These are phyloP conservation scores for Pipistrellus pipistrellus DNA, from an alignment of 2,797 vertebrate genomes.

Conservation along the genomic window DNA sequence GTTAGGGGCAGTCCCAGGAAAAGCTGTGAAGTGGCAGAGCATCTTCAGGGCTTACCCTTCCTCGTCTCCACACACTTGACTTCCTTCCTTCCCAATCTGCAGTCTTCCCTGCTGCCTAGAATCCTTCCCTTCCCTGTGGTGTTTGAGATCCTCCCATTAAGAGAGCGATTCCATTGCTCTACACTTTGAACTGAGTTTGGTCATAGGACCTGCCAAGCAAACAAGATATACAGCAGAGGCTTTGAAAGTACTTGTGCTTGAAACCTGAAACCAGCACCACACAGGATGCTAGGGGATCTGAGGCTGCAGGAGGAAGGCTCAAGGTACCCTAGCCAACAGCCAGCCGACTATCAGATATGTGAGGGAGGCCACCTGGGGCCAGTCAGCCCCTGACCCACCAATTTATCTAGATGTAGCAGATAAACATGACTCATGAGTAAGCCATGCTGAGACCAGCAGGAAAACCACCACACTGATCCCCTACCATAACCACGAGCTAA, in stretches of 20 bases:
- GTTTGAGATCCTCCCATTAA: not conserved
- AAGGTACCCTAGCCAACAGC: not conserved
- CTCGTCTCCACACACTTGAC: not conserved
- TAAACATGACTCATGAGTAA: not conserved
- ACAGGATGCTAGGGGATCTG: not conserved
- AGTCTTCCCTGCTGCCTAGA: not conserved
- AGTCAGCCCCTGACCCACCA: not conserved
- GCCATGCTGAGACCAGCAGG: not conserved
- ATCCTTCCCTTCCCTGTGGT: not conserved
- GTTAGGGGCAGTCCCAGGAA: not conserved
- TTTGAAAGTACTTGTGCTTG: not conserved
- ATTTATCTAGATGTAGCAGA: not conserved
- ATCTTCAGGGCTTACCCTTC: not conserved
- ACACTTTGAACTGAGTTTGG: not conserved
- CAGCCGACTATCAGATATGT: not conserved
- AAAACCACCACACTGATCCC: not conserved
- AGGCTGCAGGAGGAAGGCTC: not conserved
- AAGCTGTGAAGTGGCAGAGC: not conserved
- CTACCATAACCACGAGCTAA: not conserved
- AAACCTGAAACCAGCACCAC: not conserved
- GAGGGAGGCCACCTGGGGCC: not conserved
- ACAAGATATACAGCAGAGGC: not conserved
- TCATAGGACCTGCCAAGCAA: constrained; percentile 17
- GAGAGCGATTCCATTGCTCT: not conserved
- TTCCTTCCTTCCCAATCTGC: not conserved